Evolutionary conservation across 2,888 invertebrate genomes (phyloP).

Genomic region (Geophilus truncorum): DNA sequence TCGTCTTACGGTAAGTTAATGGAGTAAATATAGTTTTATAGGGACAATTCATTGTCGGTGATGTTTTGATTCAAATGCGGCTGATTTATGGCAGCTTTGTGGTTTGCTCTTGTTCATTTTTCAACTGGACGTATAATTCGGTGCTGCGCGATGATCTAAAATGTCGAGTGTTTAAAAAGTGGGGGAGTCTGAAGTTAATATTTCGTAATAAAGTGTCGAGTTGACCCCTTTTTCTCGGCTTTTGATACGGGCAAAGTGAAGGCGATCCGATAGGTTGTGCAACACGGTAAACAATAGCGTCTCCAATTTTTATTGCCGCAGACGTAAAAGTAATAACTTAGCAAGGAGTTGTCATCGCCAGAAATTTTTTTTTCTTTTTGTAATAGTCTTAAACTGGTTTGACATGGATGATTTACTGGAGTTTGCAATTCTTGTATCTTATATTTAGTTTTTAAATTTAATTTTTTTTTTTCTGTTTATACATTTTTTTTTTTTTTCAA

Average conservation of each 20-base stretch:
- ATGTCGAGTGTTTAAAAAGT: background rate
- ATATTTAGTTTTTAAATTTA: background rate
- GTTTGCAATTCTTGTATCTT: background rate
- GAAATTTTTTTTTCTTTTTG: background rate
- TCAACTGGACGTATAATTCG: background rate
- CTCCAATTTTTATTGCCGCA: background rate
- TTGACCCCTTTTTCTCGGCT: background rate
- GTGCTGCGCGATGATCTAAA: background rate
- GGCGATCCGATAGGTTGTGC: background rate
- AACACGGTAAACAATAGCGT: conserved; percentile 1
- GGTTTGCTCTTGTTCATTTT: background rate
- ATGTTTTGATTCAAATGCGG: background rate
- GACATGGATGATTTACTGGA: background rate
- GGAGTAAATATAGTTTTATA: conserved; percentile 13
- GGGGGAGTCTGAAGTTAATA: background rate
- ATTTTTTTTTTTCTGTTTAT: no score
- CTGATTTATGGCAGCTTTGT: background rate
- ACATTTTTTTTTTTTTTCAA: background rate
- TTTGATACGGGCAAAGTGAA: background rate
- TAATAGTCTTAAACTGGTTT: background rate
- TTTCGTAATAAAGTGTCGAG: background rate
- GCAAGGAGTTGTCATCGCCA: background rate
- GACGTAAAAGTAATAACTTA: background rate
- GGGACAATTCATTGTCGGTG: background rate
- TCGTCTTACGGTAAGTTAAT: background rate